Percentiles rank a stretch among this genome's conserved stretches.
Evolutionary conservation across 2,888 invertebrate genomes (phyloP).

Genomic region (Myathropa florea): DNA sequence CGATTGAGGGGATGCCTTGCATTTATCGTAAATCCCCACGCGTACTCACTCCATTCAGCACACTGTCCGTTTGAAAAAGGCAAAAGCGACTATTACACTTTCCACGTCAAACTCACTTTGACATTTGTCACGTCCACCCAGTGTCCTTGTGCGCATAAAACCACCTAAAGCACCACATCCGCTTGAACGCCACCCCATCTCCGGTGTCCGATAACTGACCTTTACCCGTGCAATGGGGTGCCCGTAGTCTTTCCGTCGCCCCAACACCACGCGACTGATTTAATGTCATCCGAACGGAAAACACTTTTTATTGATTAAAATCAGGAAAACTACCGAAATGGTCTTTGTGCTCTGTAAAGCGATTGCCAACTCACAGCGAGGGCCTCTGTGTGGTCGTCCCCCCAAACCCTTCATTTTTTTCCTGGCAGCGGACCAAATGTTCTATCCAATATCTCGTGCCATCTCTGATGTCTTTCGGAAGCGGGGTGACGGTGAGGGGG

Average conservation of each 20-base stretch:
- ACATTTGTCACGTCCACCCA: slow-evolving; percentile 50
- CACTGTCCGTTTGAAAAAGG: not conserved
- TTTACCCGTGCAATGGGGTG: not conserved
- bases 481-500: not conserved
- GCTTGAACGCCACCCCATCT: not conserved
- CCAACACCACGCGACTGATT: slow-evolving; percentile 26
- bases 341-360: not conserved
- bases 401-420: not conserved
- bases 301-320: slow-evolving; percentile 51
- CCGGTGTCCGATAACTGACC: not conserved
- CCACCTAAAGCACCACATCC: not conserved
- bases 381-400: not conserved
- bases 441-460: not conserved
- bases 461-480: not conserved
- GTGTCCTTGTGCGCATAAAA: not conserved
- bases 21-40: not conserved
- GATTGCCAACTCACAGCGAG: not conserved
- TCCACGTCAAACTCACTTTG: slow-evolving; percentile 17
- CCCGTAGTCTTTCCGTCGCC: not conserved
- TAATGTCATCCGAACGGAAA: slow-evolving; percentile 39
- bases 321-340: slow-evolving; percentile 21
- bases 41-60: not conserved
- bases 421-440: not conserved
- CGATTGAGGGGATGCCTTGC: not conserved
- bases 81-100: not conserved